Evolutionary conservation across 2,888 invertebrate genomes (phyloP).

Genomic region (Listrodromus nycthemerus): DNA sequence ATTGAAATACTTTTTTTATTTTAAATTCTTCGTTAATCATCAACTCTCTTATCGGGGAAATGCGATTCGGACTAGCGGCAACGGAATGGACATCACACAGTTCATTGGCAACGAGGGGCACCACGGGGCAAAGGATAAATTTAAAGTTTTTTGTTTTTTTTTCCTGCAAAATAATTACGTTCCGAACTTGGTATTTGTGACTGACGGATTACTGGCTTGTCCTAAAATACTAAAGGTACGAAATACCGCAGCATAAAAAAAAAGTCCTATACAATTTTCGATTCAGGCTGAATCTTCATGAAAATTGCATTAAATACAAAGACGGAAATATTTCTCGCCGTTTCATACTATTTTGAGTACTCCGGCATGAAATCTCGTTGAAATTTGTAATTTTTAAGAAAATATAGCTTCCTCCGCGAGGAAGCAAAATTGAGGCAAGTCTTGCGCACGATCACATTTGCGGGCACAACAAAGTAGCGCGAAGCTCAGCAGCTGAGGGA

Average conservation of each 20-base stretch:
- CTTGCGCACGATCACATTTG: neutral
- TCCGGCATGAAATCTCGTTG: too few species aligned
- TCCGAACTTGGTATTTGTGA: too few species aligned
- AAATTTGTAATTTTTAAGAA: too few species aligned
- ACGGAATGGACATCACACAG: neutral
- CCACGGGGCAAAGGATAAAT: neutral
- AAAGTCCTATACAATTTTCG: too few species aligned
- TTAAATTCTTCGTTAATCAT: neutral
- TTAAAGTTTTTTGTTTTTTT: neutral
- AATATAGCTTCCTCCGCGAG: too few species aligned
- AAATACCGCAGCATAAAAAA: too few species aligned
- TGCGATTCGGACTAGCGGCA: neutral
- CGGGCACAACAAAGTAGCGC: conserved; percentile 1
- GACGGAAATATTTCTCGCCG: too few species aligned
- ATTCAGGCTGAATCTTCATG: too few species aligned
- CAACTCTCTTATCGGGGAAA: neutral
- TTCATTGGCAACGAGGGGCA: neutral
- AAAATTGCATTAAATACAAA: too few species aligned
- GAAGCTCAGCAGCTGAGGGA: neutral
- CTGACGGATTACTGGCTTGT: too few species aligned
- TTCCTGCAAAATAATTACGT: neutral
- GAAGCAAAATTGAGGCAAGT: neutral
- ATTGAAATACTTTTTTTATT: conserved; percentile 74
- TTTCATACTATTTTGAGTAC: too few species aligned
- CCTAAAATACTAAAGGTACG: too few species aligned